Evolutionary conservation across 2,113 vertebrate species (phyloP), one percentile per base, ranked within the genome.

Genomic region (Galemys pyrenaicus): DNA sequence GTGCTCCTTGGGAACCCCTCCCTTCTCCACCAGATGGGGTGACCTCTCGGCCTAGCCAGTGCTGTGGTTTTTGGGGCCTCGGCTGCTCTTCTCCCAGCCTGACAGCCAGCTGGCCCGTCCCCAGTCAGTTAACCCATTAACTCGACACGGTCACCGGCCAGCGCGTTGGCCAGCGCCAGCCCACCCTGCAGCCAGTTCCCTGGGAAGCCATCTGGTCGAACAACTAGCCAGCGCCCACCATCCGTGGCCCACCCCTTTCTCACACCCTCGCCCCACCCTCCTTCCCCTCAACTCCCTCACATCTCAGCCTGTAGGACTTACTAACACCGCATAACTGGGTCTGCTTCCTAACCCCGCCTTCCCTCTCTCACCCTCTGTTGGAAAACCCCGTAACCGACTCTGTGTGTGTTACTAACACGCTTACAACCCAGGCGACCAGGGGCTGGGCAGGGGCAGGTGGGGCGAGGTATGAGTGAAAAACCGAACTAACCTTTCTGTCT

Each of bases 331-430:
- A 92, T 96, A 95, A 92, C 88, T 95, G 94, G 97, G 93, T 97
- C 98, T 97, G 96, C 97, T 98, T 98, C 97, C 95, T 96, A 96
- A 97, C 95, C 97, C 95, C 84, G 96, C 96, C 94, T n/a, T 93
- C 95, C 91, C 86, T 75, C 83, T 92, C 91, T 87, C 95, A 91
- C 89, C 92, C 54, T 96, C 96, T 95, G 96, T 97, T 87, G 95
- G 94, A 97, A 94, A 96, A 96, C 98, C 98, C 96, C 49, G 96
- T 99, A 98, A 97, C 98, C 98, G 96, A 99, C 98, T 99, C 95
- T 97, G 98, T 99, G 98, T 99, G 98, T 97, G 96, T 98, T 98
- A 99, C 99, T 99, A 99, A 99, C 99, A 98, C 95, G 97, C 98
- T 98, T 97, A 97, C 74, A 93, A 95, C 93, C 96, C 90, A 13